A percentile compares a stretch with the other conserved stretches of the same genome.
Evolutionary conservation across 2,888 invertebrate species (phyloP).

Genomic region (Neocrepidodera transversa): DNA sequence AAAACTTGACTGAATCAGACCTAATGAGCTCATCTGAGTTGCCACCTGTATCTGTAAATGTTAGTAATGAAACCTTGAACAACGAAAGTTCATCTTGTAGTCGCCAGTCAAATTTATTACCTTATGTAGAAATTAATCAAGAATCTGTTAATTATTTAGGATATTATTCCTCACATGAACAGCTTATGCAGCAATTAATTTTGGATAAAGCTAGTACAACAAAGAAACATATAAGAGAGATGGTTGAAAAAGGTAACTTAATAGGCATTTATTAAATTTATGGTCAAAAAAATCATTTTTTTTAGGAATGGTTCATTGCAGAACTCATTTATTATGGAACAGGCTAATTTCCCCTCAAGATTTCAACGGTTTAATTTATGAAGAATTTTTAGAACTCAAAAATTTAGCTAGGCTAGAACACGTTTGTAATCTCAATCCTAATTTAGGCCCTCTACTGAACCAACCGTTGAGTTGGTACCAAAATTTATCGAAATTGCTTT

Average conservation of each 20-base stretch:
- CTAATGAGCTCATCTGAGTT: slow-evolving; percentile 44
- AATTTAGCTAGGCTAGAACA: slow-evolving; percentile 66
- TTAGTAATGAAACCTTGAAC: slow-evolving; percentile 36
- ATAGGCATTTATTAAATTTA: background rate
- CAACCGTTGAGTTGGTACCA: slow-evolving; percentile 73
- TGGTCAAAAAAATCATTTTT: slow-evolving; percentile 15
- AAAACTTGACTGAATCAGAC: slow-evolving; percentile 32
- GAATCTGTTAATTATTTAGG: slow-evolving; percentile 74
- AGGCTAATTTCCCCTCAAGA: slow-evolving; percentile 65
- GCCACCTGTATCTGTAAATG: slow-evolving; percentile 37
- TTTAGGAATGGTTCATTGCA: slow-evolving; percentile 69
- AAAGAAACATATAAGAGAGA: slow-evolving; percentile 65
- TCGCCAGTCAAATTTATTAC: slow-evolving; percentile 35
- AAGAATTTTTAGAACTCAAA: slow-evolving; percentile 71
- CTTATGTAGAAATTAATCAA: slow-evolving; percentile 61
- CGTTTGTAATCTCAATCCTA: slow-evolving; percentile 66
- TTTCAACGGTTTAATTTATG: slow-evolving; percentile 62
- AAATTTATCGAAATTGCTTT: slow-evolving; percentile 66
- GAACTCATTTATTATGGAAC: slow-evolving; percentile 75
- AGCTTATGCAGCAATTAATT: slow-evolving; percentile 69
- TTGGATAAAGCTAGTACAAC: slow-evolving; percentile 66
- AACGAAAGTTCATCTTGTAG: slow-evolving; percentile 32
- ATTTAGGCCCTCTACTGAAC: slow-evolving; percentile 65
- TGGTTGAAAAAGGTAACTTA: slow-evolving; percentile 65
- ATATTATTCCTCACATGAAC: slow-evolving; percentile 73